Evolutionary conservation across 2,888 invertebrate genomes (phyloP), one percentile per base, ranked within the genome.

Genomic region (Drosophila anomalipes): DNA sequence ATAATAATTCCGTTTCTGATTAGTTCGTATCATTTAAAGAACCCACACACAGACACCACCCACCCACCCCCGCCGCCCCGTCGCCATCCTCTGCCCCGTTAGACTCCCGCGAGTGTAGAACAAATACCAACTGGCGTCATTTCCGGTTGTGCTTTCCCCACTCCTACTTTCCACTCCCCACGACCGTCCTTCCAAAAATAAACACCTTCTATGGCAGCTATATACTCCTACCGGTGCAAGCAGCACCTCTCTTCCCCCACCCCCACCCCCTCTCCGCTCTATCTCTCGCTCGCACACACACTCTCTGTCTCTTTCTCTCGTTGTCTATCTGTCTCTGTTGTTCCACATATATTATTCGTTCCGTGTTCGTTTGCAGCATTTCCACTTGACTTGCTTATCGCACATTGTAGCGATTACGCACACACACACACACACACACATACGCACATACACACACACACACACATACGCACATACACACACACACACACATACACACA

Each of bases 361-460:
- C 75, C 80, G 78, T 74, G 72, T 74, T 67, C 57, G 37, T 26
- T 63, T 54, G 79, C 72, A 66, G 77, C 77, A 76, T 65, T 73
- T 79, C 80, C 79, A 79, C 79, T 79, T 80, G 79, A 79, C 80
- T 66, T 56, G 66, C 73, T 79, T 79, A 79, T 80, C 79, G 51
- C 69, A 72, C 60, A 72, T 69, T 76, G 33, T 76, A 69, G 66
- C 78, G 78, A 79, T 79, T 65, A 62, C 67, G 53, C 56, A 60
- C 49, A 56, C 32, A 70, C 53, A 41, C 51, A 35, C 58, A 58
- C 22, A 71, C 12, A 49, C 16, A 37, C 41, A 35, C 5, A 47
- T 2, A 14, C 9, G n/a, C 7, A 22, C 1, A 30, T 4, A 12
- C 6, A 14, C 3, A 3, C 56, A 56, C 41, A 59, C 22, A 70